These are phyloP conservation scores for Strigamia transsilvanica DNA, from an alignment of 2,888 invertebrate species.

Conservation along the genomic window DNA sequence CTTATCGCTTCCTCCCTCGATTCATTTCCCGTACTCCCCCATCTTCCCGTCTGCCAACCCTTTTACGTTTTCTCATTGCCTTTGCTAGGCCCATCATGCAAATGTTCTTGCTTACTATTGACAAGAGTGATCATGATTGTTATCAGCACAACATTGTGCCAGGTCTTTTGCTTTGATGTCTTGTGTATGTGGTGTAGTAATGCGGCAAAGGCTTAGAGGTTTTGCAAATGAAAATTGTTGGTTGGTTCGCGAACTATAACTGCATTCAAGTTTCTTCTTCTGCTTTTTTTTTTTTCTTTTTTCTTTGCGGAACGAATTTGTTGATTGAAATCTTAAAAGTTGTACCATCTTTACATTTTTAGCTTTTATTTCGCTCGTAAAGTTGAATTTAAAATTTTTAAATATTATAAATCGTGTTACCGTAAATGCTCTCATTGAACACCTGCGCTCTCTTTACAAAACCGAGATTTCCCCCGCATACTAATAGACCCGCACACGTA, in stretches of 20 bases:
- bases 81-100: slow-evolving; percentile 34
- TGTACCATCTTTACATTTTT: too few species aligned
- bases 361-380: too few species aligned
- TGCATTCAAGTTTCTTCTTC: neutral
- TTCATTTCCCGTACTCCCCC: slow-evolving; percentile 29
- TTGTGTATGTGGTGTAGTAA: neutral
- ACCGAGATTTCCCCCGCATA: too few species aligned
- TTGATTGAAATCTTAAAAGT: too few species aligned
- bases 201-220: neutral
- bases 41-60: slow-evolving; percentile 23
- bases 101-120: slow-evolving; percentile 33
- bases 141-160: slow-evolving; percentile 12
- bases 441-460: too few species aligned
- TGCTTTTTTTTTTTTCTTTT: neutral
- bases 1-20: slow-evolving; percentile 49
- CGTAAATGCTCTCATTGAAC: too few species aligned
- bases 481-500: too few species aligned
- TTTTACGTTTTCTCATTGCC: slow-evolving; percentile 46
- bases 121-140: slow-evolving; percentile 44
- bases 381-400: too few species aligned
- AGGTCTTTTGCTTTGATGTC: neutral
- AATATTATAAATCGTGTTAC: too few species aligned
- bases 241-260: neutral
- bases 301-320: too few species aligned
- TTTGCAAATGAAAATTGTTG: neutral